Base-by-base conservation (phyloP, 2,113 vertebrate genomes). In the Heterotilapia buettikoferi region DNA sequence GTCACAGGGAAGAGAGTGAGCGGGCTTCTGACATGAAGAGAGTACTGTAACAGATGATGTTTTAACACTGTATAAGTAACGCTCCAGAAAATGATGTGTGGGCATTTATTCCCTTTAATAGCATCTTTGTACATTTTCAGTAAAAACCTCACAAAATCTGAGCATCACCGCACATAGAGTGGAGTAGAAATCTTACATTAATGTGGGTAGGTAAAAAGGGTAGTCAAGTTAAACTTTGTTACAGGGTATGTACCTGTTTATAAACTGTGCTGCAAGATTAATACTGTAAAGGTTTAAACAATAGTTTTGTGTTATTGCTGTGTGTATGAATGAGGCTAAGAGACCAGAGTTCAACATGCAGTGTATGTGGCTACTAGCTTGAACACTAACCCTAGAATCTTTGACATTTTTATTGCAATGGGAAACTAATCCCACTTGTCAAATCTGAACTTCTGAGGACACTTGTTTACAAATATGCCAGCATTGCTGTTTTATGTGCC, bases 41-140 rank as follows among this genome's bases (percentile, higher is more conserved):
- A 88, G 86, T 76, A 93, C 84, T 91, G 90, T 92, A 93, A 82
- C 86, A 90, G 73, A 84, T 83, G 7, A 84, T 6, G 45, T 89
- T 92, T 90, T 91, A 95, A 95, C 94, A 94, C 88, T 86, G 93
- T 91, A 86, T 87, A 54, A 88, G 85, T 93, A 93, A 94, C 66
- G 79, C 31, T 86, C 84, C 57, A 89, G 56, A 47, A 82, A 59
- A 47, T 83, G 84, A 84, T 82, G 50, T 52, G 36, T 90, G 79
- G 90, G 83, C 56, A 82, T 94, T 89, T 36, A 33, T 66, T 50
- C 19, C 14, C 43, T 89, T 84, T 90, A 86, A 92, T 90, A 52
- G 78, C 29, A 63, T 68, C 2, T 82, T 87, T 92, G 82, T 81
- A 63, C 43, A 56, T 73, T 82, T 78, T 80, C 76, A 90, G 83